phyloP scores from a whole-genome alignment of 2,797 vertebrate species.

The Crenichthys baileyi region DNA sequence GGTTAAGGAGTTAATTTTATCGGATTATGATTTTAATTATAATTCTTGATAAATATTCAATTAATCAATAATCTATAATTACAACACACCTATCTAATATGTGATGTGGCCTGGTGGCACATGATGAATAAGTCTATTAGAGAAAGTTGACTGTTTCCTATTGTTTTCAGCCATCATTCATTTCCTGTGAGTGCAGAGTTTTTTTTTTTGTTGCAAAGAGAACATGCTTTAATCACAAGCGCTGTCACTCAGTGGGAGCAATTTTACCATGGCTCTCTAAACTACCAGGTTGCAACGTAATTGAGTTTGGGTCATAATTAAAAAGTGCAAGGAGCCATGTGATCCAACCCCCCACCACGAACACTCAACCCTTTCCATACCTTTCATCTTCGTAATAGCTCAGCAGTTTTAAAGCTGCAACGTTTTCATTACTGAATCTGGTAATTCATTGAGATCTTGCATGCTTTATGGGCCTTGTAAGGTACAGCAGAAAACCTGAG shows the following conservation, averaged over 20 bases:
- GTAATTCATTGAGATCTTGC: constrained; percentile 40
- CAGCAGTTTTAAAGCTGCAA: constrained; percentile 48
- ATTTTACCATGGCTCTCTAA: constrained; percentile 63
- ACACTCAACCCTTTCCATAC: constrained; percentile 28
- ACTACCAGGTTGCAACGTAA: constrained; percentile 73
- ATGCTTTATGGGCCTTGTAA: constrained; percentile 55
- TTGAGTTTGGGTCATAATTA: constrained; percentile 80
- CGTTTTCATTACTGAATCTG: constrained; percentile 54
- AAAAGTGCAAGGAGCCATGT: constrained; percentile 78
- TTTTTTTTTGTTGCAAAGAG: constrained; percentile 31
- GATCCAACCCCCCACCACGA: constrained; percentile 47
- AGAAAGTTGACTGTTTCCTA: constrained; percentile 9
- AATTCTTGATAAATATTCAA: no score
- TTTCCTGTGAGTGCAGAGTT: constrained; percentile 15
- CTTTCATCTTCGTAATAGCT: constrained; percentile 73
- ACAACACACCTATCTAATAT: constrained; percentile 13
- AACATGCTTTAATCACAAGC: constrained; percentile 71
- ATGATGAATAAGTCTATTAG: constrained; percentile 30
- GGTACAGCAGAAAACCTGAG: constrained; percentile 39
- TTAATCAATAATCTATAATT: no score
- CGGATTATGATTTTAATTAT: no score
- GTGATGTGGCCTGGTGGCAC: constrained; percentile 4
- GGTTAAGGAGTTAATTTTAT: no score
- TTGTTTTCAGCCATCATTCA: constrained; percentile 22
- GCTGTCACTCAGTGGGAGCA: constrained; percentile 64